Percentiles rank a stretch among this genome's conserved stretches.
These are phyloP conservation scores for Sapayoa aenigma DNA, from an alignment of 2,113 vertebrate species.

Conservation along the genomic window DNA sequence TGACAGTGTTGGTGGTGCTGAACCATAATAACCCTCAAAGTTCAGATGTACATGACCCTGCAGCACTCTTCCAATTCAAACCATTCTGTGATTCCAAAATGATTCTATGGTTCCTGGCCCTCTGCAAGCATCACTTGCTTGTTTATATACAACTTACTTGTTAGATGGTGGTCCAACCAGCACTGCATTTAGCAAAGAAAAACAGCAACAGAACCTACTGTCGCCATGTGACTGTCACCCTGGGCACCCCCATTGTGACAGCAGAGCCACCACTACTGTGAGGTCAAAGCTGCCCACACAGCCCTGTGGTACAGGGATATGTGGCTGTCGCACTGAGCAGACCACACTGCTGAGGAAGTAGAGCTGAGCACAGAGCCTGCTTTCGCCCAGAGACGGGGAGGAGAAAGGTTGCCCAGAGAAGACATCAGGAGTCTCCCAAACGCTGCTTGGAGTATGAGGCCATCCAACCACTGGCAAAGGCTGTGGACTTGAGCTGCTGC, in stretches of 20 bases:
- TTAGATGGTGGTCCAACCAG: background rate
- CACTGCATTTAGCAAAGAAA: background rate
- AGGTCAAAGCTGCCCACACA: background rate
- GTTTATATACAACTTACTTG: fast-evolving
- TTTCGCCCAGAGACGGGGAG: background rate
- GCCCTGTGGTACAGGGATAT: background rate
- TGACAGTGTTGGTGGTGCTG: background rate
- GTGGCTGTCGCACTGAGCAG: background rate
- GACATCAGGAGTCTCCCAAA: fast-evolving
- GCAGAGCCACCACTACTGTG: background rate
- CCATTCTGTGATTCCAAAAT: fast-evolving
- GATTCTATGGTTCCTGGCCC: background rate
- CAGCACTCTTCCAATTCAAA: background rate
- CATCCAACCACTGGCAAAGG: no score
- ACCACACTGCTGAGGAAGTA: background rate
- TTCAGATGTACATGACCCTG: fast-evolving
- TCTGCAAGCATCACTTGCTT: background rate
- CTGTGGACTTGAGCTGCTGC: no score
- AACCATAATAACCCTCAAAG: fast-evolving
- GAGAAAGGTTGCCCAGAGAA: background rate
- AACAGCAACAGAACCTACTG: no score
- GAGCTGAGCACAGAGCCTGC: background rate
- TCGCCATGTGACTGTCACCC: no score
- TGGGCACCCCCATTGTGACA: background rate
- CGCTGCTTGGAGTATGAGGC: background rate